Conservation (phyloP, 2,113 vertebrate genomes). For the Pavo muticus region DNA sequence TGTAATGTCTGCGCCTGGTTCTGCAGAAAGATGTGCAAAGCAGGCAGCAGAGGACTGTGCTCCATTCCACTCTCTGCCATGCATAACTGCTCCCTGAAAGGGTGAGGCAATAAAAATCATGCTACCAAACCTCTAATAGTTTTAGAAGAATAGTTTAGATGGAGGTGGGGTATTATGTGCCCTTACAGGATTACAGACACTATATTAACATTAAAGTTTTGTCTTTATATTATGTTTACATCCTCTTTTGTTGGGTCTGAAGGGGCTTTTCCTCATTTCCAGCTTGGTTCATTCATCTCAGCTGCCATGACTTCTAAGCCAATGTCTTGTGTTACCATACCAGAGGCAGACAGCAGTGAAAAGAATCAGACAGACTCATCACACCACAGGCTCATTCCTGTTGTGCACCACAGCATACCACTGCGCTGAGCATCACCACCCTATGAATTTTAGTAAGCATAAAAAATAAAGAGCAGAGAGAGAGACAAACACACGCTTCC, state of each 20-base stretch:
- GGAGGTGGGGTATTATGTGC: neutral
- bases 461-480: neutral
- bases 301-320: neutral
- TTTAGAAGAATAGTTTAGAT: neutral
- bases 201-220: neutral
- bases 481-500: neutral
- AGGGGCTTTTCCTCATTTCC: neutral
- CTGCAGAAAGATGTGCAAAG: neutral
- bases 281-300: neutral
- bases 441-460: neutral
- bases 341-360: neutral
- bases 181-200: neutral
- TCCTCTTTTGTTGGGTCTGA: neutral
- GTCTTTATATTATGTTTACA: neutral
- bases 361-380: neutral
- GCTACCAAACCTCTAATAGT: neutral
- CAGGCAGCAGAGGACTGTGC: neutral
- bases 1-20: neutral
- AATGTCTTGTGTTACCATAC: neutral
- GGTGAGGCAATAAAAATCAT: neutral
- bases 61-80: neutral
- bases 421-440: neutral
- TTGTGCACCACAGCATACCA: neutral
- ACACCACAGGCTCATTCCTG: neutral
- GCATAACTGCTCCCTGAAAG: neutral